Percentiles rank a stretch among this genome's conserved stretches.
phyloP scores from a whole-genome alignment of 2,888 invertebrate species.

The Leuctra nigra region DNA sequence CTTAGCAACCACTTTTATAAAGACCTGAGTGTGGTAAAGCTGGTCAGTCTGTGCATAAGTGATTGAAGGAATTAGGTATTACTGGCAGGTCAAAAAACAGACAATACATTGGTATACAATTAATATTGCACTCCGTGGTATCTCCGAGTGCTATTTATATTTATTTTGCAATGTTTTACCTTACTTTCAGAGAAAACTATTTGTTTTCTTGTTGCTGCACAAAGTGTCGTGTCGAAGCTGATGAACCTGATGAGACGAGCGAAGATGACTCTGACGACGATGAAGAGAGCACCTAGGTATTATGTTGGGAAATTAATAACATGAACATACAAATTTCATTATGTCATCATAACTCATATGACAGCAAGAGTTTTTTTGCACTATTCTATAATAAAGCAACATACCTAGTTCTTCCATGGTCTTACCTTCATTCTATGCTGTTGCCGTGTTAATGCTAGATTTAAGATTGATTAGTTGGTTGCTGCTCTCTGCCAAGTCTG shows the following conservation, averaged over 20 bases:
- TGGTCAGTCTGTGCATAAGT: too few relatives aligned
- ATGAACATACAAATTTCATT: not conserved
- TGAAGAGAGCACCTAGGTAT: not conserved
- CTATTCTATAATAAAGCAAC: too few relatives aligned
- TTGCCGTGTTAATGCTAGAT: constrained; percentile 33
- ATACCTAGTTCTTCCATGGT: too few relatives aligned
- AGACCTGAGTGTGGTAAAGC: too few relatives aligned
- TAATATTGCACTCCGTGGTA: too few relatives aligned
- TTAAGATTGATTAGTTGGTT: constrained; percentile 83
- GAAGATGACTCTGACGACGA: constrained; percentile 50
- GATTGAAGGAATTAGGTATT: too few relatives aligned
- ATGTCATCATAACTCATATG: not conserved
- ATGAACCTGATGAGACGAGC: constrained; percentile 71
- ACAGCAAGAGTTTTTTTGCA: too few relatives aligned
- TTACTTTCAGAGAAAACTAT: constrained; percentile 63
- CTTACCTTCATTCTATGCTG: not conserved
- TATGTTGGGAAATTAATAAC: not conserved
- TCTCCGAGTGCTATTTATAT: too few relatives aligned
- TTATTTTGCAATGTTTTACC: too few relatives aligned
- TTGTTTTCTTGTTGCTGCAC: constrained; percentile 75
- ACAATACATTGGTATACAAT: too few relatives aligned
- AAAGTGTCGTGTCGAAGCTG: constrained; percentile 65
- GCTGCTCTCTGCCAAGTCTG: constrained; percentile 90
- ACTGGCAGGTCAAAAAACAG: too few relatives aligned
- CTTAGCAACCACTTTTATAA: too few relatives aligned